These are phyloP conservation scores for Temnothorax longispinosus DNA, from an alignment of 1,140 invertebrate species.

Conservation along the genomic window DNA sequence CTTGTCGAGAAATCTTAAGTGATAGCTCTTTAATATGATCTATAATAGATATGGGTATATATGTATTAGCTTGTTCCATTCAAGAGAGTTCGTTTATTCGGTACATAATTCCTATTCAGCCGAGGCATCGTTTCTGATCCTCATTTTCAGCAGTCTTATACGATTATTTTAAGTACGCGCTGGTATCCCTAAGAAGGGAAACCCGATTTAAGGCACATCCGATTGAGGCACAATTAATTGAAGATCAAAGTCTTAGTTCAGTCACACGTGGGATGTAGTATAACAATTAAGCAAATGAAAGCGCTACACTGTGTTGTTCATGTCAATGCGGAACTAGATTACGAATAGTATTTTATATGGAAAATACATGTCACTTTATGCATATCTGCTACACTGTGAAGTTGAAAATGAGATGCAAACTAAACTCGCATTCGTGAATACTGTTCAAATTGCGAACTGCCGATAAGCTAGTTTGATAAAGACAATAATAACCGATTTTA, in stretches of 20 bases:
- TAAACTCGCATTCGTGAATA: neutral
- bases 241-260: constrained; percentile 80
- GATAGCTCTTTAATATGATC: neutral
- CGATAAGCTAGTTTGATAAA: neutral
- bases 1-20: neutral
- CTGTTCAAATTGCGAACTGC: neutral
- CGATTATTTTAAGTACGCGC: neutral
- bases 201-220: constrained; percentile 69
- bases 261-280: neutral
- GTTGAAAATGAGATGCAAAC: constrained; percentile 21
- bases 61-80: neutral
- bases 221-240: constrained; percentile 84
- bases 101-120: neutral
- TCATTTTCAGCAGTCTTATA: neutral
- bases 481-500: constrained; percentile 13
- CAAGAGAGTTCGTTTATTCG: neutral
- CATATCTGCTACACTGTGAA: neutral
- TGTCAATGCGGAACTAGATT: neutral
- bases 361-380: neutral
- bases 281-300: constrained; percentile 44
- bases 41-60: neutral
- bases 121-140: neutral
- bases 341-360: neutral
- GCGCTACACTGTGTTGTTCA: neutral
- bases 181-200: neutral